Evolutionary conservation across 2,113 vertebrate species (phyloP), one percentile per base, ranked within the genome.

Genomic region (Etheostoma spectabile): DNA sequence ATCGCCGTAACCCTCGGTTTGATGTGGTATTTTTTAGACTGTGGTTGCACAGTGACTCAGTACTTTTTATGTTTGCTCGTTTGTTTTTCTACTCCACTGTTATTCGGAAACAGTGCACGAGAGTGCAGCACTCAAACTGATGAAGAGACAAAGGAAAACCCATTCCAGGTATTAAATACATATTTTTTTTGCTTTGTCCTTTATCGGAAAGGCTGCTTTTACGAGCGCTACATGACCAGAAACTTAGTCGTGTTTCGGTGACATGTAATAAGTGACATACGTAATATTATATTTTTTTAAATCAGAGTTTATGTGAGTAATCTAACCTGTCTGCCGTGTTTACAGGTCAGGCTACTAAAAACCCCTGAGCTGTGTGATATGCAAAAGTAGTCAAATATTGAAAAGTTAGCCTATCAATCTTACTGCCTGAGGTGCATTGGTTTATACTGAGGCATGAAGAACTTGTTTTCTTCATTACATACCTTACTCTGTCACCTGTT

Each of bases 41-140:
- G 61, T 11, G 88, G 85, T 1, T 88, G 66, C 21, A 38, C 84
- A 0, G 12, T 90, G 3, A 82, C 75, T 0, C 87, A 93, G 52
- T 89, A 67, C 62, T 42, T 84, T 1, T 1, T 93, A 0, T 88
- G 86, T 22, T 53, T 90, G 49, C 35, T 93, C 10, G 80, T 90
- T 18, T 91, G 77, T 16, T n/a, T 88, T 27, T 67, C 22, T 0
- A 61, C 84, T 0, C 89, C 90, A 5, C 46, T 85, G 48, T 2
- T 88, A 0, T 33, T 74, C 1, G 66, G 27, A 2, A 81, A 35
- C 48, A 57, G 38, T 0, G 59, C 77, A 0, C 80, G 77, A 68
- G 93, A 94, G 72, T 86, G 48, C 70, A 67, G 93, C 82, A 94
- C 94, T 1, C 94, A 95, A 7, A 95, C 94, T 1, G 92, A 94